Evolutionary conservation across 1,140 invertebrate species (phyloP), one percentile per base, ranked within the genome.

Genomic region (Cyclina sinensis): DNA sequence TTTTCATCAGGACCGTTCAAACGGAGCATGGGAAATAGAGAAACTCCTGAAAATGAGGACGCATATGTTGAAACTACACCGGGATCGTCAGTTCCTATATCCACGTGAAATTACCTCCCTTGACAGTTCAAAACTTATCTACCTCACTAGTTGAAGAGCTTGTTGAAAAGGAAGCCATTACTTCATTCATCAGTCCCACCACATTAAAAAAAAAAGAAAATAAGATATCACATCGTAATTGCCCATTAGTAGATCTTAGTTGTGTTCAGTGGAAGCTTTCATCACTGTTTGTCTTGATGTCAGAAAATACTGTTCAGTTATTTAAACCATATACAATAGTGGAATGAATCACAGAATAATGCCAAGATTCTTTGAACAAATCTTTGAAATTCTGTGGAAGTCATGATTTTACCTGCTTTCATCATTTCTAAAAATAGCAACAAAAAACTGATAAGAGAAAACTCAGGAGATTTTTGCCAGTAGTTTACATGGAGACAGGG

Each of bases 1-100:
- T 88, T 88, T 54, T 68, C 78, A 80, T 88, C 86, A 73, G 78
- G 86, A 37, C 86, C 86, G 32, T 88, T 88, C 46, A 88, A 88
- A 48, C 59, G 79, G 16, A 88, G 37, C 35, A 27, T 80, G 35
- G 65, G 59, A 39, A 37, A 12, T 18, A 39, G 51, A 54, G 57
- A 59, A 11, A 32, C 65, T 46, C 48, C 68, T 14, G 86, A 88
- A 59, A 57, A 82, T 35, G 86, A 88, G 21, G 79, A 39, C 24
- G 86, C n/a, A n/a, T 88, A 88, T 30, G 79, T 70, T 16, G 86
- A 88, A 51, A 57, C 86, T 21, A 88, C 86, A 48, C 86, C 86
- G 18, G 86, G 86, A 12, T 88, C 86, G 21, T 88, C 86, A 7
- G 86, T 54, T 4, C 86, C 86, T 16, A 88, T 88, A 59, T 88